Base-by-base conservation (phyloP, 2,888 invertebrate species). In the Siphlonurus alternatus region DNA sequence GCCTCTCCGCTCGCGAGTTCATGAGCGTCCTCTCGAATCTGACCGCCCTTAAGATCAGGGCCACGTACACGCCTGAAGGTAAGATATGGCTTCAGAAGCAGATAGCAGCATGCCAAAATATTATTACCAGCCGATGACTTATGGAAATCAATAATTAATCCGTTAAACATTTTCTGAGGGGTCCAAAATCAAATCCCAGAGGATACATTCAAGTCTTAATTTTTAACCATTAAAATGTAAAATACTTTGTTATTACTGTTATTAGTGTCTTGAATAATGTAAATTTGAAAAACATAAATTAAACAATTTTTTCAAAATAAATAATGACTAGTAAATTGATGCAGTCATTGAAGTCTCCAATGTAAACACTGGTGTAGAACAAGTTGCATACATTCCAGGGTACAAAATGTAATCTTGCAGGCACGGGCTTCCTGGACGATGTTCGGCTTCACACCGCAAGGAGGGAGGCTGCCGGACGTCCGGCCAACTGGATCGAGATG, bases 401-500 rank as follows among this genome's bases (percentile, higher is more conserved):
- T n/a, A n/a, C n/a, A n/a, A n/a, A n/a, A n/a, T n/a, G n/a, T n/a
- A n/a, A n/a, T n/a, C 24, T 64, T 68, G 22, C 67, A 81, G 85
- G 85, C 61, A 77, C 87, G 69, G 97, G 96, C 0, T 95, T 87
- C 72, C 76, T 99, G 68, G 93, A 94, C 73, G 88, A 94, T 71
- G 88, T 98, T 56, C 86, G 85, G 67, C 75, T 99, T 64, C 90
- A 93, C 71, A 90, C 95, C 0, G 98, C 97, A 0, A 84, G 88
- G 65, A 82, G 89, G 23, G 89, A 90, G 0, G 84, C 88, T 0
- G 88, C 88, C 25, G 85, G 88, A 1, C 82, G 83, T 2, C 81
- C 88, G 0, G 96, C 95, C 0, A 84, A 86, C 59, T 97, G 96
- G 96, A 88, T 98, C 23, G 98, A 98, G 75, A 87, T 88, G 72